Evolutionary conservation across 2,888 invertebrate species (phyloP).

Genomic region (Drosophila ustulata): DNA sequence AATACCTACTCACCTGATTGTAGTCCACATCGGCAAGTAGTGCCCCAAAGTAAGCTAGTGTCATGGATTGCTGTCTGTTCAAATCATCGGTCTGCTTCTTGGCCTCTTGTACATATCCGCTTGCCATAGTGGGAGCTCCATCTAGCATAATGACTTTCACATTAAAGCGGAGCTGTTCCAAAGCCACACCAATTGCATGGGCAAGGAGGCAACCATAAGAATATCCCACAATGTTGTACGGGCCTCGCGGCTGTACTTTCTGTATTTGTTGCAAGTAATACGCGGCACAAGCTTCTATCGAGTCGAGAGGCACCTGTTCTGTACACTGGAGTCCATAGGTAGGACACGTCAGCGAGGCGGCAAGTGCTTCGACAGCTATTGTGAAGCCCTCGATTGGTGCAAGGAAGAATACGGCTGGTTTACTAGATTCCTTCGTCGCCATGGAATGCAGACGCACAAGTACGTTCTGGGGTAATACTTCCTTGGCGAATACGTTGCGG

Average conservation of each 20-base stretch:
- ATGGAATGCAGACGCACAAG: slow-evolving; percentile 89
- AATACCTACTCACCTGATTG: slow-evolving; percentile 86
- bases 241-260: slow-evolving; percentile 91
- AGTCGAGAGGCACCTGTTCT: slow-evolving; percentile 89
- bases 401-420: slow-evolving; percentile 88
- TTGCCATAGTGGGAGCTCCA: slow-evolving; percentile 94
- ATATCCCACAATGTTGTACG: slow-evolving; percentile 96
- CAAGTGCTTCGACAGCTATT: slow-evolving; percentile 89
- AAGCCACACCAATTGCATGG: slow-evolving; percentile 96
- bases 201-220: slow-evolving; percentile 98
- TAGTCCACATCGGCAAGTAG: slow-evolving; percentile 92
- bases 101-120: slow-evolving; percentile 89
- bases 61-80: slow-evolving; percentile 89
- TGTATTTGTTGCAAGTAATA: slow-evolving; percentile 91
- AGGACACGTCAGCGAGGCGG: slow-evolving; percentile 89
- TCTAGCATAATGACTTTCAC: slow-evolving; percentile 90
- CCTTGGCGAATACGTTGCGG: slow-evolving; percentile 87
- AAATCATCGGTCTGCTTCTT: slow-evolving; percentile 86
- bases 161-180: slow-evolving; percentile 87
- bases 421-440: slow-evolving; percentile 77
- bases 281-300: slow-evolving; percentile 90
- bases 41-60: slow-evolving; percentile 92
- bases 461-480: slow-evolving; percentile 91
- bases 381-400: slow-evolving; percentile 97
- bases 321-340: slow-evolving; percentile 96